Evolutionary conservation across 2,888 invertebrate genomes (phyloP).

Genomic region (Acleris holmiana): DNA sequence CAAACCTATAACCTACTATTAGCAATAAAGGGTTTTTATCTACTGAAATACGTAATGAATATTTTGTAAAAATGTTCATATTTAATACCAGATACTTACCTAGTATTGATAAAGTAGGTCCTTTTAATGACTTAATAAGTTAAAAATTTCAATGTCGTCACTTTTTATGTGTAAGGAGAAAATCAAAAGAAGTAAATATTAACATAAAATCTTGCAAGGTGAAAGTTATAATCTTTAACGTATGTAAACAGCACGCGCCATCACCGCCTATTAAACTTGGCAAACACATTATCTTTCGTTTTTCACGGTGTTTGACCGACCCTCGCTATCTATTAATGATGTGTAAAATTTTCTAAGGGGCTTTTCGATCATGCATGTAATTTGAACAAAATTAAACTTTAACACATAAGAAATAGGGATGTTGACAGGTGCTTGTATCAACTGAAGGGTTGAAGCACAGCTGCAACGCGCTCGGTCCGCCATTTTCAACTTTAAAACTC

Average conservation of each 20-base stretch:
- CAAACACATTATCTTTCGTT: conserved; percentile 67
- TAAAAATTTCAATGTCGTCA: too few relatives aligned
- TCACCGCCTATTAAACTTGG: conserved; percentile 36
- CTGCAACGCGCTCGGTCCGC: conserved; percentile 18
- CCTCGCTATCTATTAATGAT: conserved; percentile 65
- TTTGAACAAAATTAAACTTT: conserved; percentile 13
- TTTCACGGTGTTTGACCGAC: conserved; percentile 71
- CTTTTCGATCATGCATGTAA: conserved; percentile 40
- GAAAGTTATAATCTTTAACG: too few relatives aligned
- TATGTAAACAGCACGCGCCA: conserved; percentile 30
- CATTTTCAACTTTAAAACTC: conserved; percentile 31
- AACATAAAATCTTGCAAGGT: too few relatives aligned
- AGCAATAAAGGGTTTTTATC: too few relatives aligned
- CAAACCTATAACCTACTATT: too few relatives aligned
- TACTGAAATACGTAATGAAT: too few relatives aligned
- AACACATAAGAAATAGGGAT: background rate
- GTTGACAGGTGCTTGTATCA: conserved; percentile 2
- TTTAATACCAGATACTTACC: too few relatives aligned
- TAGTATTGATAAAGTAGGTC: too few relatives aligned
- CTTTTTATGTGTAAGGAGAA: too few relatives aligned
- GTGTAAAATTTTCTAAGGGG: conserved; percentile 63
- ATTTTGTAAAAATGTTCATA: too few relatives aligned
- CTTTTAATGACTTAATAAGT: too few relatives aligned
- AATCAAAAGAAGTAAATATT: too few relatives aligned
- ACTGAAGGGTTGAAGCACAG: conserved; percentile 19